Conservation (phyloP, 2,888 invertebrate genomes). For the Drosophila phalerata region DNA sequence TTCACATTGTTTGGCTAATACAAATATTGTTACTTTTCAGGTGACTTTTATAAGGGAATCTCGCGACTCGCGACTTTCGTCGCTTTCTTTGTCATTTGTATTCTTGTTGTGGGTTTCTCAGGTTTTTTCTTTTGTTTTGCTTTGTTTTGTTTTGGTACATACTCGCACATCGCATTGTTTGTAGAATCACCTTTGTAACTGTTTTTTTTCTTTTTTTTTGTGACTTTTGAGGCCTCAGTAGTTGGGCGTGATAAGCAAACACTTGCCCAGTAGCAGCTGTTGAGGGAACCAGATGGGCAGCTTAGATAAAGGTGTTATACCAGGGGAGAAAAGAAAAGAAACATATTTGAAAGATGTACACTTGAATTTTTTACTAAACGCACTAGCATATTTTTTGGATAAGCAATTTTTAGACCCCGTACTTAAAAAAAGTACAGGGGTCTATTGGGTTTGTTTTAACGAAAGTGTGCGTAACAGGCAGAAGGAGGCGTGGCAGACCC, state of each 20-base stretch:
- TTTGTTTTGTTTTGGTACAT: slow-evolving; percentile 17
- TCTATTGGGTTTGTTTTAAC: too few species aligned
- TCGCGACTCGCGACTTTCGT: slow-evolving; percentile 51
- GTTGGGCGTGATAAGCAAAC: slow-evolving; percentile 53
- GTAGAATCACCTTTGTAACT: slow-evolving; percentile 8
- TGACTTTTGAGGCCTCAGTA: slow-evolving; percentile 25
- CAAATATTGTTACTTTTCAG: slow-evolving; percentile 63
- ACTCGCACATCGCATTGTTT: slow-evolving; percentile 40
- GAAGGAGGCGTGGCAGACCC: too few species aligned
- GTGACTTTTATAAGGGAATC: slow-evolving; percentile 42
- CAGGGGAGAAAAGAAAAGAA: not conserved
- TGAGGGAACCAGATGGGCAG: slow-evolving; percentile 30
- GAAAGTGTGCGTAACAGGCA: too few species aligned
- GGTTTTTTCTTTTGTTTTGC: slow-evolving; percentile 8
- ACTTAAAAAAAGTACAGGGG: too few species aligned
- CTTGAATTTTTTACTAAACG: not conserved
- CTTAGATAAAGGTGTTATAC: slow-evolving; percentile 35
- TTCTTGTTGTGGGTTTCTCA: slow-evolving; percentile 37
- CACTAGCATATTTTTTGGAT: not conserved
- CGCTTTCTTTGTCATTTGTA: slow-evolving; percentile 64
- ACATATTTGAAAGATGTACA: not conserved
- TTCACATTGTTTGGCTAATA: slow-evolving; percentile 63
- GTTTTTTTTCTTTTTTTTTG: not conserved
- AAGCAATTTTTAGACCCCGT: too few species aligned
- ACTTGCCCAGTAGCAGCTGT: slow-evolving; percentile 28